phyloP scores from a whole-genome alignment of 2,113 vertebrate genomes.

The Dascyllus trimaculatus region DNA sequence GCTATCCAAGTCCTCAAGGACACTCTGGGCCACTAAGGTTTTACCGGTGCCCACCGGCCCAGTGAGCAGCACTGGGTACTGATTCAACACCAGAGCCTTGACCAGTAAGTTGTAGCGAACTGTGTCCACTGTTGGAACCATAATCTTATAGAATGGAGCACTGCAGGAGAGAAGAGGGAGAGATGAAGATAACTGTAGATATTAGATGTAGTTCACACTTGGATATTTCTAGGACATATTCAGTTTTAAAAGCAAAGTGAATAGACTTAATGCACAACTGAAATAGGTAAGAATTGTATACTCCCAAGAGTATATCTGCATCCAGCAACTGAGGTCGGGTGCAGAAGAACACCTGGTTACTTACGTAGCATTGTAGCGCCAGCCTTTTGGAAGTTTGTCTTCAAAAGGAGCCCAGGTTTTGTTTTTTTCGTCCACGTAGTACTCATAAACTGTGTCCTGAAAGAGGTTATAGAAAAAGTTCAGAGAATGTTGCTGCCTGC shows the following conservation, averaged over 20 bases:
- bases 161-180: constrained; percentile 70
- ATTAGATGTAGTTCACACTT: not conserved
- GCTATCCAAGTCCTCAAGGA: constrained; percentile 86
- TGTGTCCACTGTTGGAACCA: constrained; percentile 92
- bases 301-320: not conserved
- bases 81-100: constrained; percentile 84
- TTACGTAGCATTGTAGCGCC: constrained; percentile 89
- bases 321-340: not conserved
- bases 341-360: constrained; percentile 38
- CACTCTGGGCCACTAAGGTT: constrained; percentile 89
- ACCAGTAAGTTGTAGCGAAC: constrained; percentile 90
- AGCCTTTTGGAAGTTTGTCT: constrained; percentile 88
- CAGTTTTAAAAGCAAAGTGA: not conserved
- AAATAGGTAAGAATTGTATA: not conserved
- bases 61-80: constrained; percentile 88
- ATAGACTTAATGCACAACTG: not conserved
- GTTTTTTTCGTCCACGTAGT: constrained; percentile 89
- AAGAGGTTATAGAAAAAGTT: not conserved
- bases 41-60: constrained; percentile 92
- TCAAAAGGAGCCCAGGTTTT: constrained; percentile 91
- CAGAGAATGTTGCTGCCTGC: too few species aligned
- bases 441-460: constrained; percentile 92
- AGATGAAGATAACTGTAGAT: not conserved
- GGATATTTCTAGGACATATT: too few species aligned
- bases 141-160: constrained; percentile 90